Evolutionary conservation across 2,797 vertebrate species (phyloP).

Genomic region (Hyperoplus immaculatus): DNA sequence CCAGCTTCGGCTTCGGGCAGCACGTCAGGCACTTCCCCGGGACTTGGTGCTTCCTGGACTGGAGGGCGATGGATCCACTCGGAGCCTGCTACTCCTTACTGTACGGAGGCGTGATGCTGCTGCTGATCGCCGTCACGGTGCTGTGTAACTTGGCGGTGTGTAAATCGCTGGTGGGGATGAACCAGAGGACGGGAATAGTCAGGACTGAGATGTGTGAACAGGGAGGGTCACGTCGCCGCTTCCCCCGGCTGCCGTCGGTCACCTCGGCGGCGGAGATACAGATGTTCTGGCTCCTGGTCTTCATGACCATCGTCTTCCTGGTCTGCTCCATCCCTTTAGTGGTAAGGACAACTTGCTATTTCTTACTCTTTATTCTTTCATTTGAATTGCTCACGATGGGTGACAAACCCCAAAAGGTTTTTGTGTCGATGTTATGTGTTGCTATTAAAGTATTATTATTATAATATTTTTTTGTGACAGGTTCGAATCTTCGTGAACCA

Average conservation of each 20-base stretch:
- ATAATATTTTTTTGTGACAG: slow-evolving; percentile 60
- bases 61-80: slow-evolving; percentile 81
- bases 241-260: slow-evolving; percentile 79
- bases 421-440: background rate
- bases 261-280: slow-evolving; percentile 87
- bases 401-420: background rate
- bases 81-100: slow-evolving; percentile 86
- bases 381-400: background rate
- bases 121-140: slow-evolving; percentile 84
- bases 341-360: slow-evolving; percentile 69
- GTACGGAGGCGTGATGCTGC: slow-evolving; percentile 85
- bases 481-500: slow-evolving; percentile 88
- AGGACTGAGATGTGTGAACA: slow-evolving; percentile 77
- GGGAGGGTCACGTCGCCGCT: slow-evolving; percentile 78
- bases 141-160: slow-evolving; percentile 87
- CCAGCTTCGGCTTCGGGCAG: slow-evolving; percentile 86
- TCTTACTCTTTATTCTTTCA: background rate
- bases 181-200: slow-evolving; percentile 80
- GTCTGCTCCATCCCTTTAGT: slow-evolving; percentile 88
- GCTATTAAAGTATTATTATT: too few species aligned
- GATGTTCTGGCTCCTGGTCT: slow-evolving; percentile 87
- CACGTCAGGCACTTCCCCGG: slow-evolving; percentile 85
- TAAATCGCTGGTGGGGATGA: slow-evolving; percentile 86
- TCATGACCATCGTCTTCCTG: slow-evolving; percentile 89
- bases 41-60: slow-evolving; percentile 89